A percentile compares a stretch with the other conserved stretches of the same genome.
These are phyloP conservation scores for Girardia tigrina DNA, from an alignment of 2,888 invertebrate species.

Conservation along the genomic window DNA sequence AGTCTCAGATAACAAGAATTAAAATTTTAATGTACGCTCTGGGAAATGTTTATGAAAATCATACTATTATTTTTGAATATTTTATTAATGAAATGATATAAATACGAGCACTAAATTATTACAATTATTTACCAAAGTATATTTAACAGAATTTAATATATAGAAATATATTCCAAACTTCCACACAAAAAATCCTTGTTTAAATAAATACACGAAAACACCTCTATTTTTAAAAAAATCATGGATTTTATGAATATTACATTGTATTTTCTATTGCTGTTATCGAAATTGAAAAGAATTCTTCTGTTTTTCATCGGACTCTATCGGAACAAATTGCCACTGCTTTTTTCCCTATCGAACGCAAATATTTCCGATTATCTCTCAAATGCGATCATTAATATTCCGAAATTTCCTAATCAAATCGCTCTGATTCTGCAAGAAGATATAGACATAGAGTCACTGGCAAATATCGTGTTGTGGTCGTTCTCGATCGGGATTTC, in stretches of 20 bases:
- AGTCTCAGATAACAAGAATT: too few species aligned
- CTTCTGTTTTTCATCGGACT: background rate
- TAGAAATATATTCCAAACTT: too few species aligned
- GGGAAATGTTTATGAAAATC: too few species aligned
- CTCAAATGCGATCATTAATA: constrained; percentile 2
- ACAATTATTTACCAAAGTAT: too few species aligned
- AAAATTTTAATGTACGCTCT: too few species aligned
- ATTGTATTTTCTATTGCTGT: background rate
- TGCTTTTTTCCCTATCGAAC: background rate
- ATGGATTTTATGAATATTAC: constrained; percentile 14
- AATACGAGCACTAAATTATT: too few species aligned
- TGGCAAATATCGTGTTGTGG: background rate
- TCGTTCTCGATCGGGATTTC: background rate
- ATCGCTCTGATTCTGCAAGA: background rate
- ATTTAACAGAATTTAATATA: too few species aligned
- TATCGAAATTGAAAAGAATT: constrained; percentile 6
- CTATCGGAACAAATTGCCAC: background rate
- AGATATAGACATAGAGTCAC: background rate
- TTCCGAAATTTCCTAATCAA: constrained; percentile 11
- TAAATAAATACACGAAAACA: constrained; percentile 20
- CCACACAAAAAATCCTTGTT: too few species aligned
- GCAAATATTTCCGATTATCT: background rate
- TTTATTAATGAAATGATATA: too few species aligned
- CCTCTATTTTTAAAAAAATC: constrained; percentile 18
- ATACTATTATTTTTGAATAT: too few species aligned